Conservation (phyloP, 2,888 invertebrate genomes). For the Harpagoxenus sublaevis region DNA sequence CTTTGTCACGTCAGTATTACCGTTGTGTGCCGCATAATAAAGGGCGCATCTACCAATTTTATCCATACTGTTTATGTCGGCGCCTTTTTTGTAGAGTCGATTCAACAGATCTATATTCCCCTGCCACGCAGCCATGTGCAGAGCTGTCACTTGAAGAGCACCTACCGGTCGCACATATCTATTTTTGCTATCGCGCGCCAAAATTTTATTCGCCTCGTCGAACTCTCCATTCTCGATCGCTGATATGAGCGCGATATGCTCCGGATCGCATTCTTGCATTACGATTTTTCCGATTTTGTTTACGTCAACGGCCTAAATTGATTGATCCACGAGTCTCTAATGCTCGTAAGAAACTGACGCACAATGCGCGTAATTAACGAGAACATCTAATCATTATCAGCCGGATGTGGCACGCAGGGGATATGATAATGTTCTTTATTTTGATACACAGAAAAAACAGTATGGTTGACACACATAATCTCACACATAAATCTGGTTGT, state of each 20-base stretch:
- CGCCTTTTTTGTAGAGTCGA: conserved; percentile 63
- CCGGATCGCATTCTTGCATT: conserved; percentile 53
- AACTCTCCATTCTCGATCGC: conserved; percentile 67
- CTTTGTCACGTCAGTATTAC: conserved; percentile 75
- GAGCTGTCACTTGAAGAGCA: conserved; percentile 64
- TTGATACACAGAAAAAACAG: too few species aligned
- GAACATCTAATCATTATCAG: conserved; percentile 31
- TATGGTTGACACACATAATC: too few species aligned
- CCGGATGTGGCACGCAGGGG: conserved; percentile 62
- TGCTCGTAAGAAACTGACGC: neutral
- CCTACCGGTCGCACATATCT: conserved; percentile 63
- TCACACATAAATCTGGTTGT: too few species aligned
- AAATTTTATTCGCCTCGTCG: conserved; percentile 54
- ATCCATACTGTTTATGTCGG: conserved; percentile 73
- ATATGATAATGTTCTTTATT: conserved; percentile 37
- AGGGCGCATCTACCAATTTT: conserved; percentile 82
- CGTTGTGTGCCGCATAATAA: conserved; percentile 81
- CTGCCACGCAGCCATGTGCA: conserved; percentile 76
- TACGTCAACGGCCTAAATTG: neutral
- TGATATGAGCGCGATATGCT: conserved; percentile 56
- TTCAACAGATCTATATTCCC: conserved; percentile 68
- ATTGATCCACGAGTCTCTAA: neutral
- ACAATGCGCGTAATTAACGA: neutral
- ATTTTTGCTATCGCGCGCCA: conserved; percentile 48
- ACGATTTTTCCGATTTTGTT: neutral